These are phyloP conservation scores for Sorex maritimensis DNA, from an alignment of 2,797 vertebrate genomes.

Conservation along the genomic window DNA sequence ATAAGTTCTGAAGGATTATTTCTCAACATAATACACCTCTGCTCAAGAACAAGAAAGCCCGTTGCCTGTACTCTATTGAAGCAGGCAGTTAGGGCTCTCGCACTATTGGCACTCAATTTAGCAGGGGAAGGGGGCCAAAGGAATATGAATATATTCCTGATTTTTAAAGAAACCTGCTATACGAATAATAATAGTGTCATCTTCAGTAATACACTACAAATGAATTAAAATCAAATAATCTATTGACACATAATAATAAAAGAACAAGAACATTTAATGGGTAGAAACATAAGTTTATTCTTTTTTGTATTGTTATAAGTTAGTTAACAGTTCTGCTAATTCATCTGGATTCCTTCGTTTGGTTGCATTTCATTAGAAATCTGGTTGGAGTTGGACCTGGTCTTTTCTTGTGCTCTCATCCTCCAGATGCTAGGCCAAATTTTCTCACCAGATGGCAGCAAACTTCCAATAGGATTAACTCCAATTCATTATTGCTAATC, in stretches of 20 bases:
- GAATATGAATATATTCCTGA: neutral
- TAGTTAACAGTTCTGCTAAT: neutral
- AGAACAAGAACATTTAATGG: neutral
- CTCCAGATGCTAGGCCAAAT: slow-evolving; percentile 10
- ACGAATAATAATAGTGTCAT: neutral
- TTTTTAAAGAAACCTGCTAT: neutral
- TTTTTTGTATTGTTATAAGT: neutral
- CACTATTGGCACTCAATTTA: too few relatives aligned
- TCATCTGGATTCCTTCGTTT: neutral
- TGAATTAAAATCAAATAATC: neutral
- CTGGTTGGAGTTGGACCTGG: neutral
- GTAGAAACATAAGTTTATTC: neutral
- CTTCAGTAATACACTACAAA: neutral
- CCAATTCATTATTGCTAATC: neutral
- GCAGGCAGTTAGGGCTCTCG: too few relatives aligned
- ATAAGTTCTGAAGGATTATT: too few relatives aligned
- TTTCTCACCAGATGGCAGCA: neutral
- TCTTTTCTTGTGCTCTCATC: neutral
- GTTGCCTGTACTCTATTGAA: too few relatives aligned
- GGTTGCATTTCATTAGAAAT: neutral
- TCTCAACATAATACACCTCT: too few relatives aligned
- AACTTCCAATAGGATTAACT: neutral
- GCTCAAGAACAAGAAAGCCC: too few relatives aligned
- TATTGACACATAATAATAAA: neutral
- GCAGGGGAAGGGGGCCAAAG: neutral